Percentiles rank a stretch among this genome's conserved stretches.
These are phyloP conservation scores for Platerodrilus igneus DNA, from an alignment of 2,888 invertebrate genomes.

Conservation along the genomic window DNA sequence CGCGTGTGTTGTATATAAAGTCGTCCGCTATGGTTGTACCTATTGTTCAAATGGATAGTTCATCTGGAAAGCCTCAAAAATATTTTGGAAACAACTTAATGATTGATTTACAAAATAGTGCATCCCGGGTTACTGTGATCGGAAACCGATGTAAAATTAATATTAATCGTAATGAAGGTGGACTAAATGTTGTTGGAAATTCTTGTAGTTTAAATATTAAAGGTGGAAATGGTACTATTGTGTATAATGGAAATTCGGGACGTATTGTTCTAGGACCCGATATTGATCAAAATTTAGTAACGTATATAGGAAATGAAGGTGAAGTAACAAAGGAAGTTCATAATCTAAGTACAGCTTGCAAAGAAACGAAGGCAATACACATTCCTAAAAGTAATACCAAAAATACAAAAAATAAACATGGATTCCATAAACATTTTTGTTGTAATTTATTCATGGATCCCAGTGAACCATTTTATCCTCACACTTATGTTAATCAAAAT, in stretches of 20 bases:
- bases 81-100: slow-evolving; percentile 21
- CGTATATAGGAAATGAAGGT: slow-evolving; percentile 23
- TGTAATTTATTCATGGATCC: too few relatives aligned
- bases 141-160: slow-evolving; percentile 26
- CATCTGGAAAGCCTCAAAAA: slow-evolving; percentile 21
- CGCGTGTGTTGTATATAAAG: too few relatives aligned
- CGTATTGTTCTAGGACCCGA: slow-evolving; percentile 19
- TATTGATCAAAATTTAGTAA: slow-evolving; percentile 17
- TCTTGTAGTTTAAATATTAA: slow-evolving; percentile 21
- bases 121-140: slow-evolving; percentile 15
- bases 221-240: slow-evolving; percentile 23
- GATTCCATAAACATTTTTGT: too few relatives aligned
- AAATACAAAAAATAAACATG: too few relatives aligned
- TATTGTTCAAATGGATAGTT: neutral
- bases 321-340: slow-evolving; percentile 12
- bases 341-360: too few relatives aligned
- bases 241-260: slow-evolving; percentile 29
- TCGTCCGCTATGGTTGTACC: slow-evolving; percentile 1
- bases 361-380: too few relatives aligned
- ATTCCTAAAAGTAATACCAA: too few relatives aligned
- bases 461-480: too few relatives aligned
- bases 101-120: slow-evolving; percentile 18
- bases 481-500: too few relatives aligned
- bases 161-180: slow-evolving; percentile 25
- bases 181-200: slow-evolving; percentile 27